Percentiles rank a stretch among this genome's conserved stretches.
These are phyloP conservation scores for Notarius lentiginosus DNA, from an alignment of 2,113 vertebrate species.

Conservation along the genomic window DNA sequence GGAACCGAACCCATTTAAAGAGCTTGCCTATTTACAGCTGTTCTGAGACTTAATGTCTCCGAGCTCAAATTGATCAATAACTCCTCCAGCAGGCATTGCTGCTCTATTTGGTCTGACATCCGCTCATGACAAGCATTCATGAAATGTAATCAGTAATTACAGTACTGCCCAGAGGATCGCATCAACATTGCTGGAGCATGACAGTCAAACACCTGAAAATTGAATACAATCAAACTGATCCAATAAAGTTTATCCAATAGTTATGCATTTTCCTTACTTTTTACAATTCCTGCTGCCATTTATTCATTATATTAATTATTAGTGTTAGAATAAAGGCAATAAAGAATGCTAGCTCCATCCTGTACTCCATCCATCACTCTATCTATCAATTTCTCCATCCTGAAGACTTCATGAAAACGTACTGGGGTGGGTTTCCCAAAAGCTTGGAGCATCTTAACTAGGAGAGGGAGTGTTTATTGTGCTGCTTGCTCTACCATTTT, in stretches of 20 bases:
- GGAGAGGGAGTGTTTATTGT: no score
- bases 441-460: no score
- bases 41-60: constrained; percentile 38
- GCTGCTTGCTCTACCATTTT: no score
- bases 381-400: neutral
- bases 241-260: neutral
- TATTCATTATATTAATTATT: neutral
- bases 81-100: constrained; percentile 26
- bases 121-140: constrained; percentile 42
- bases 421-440: neutral
- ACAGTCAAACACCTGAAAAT: neutral
- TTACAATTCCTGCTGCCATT: neutral
- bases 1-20: constrained; percentile 31
- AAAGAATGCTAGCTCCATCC: neutral
- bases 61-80: constrained; percentile 40
- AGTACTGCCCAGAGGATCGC: constrained; percentile 5
- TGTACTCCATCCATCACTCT: neutral
- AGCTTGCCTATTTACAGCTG: constrained; percentile 42
- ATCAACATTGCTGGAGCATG: neutral
- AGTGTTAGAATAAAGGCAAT: neutral
- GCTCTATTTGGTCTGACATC: constrained; percentile 45
- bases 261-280: neutral
- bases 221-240: constrained; percentile 6
- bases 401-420: neutral
- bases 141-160: constrained; percentile 50